Conservation (phyloP, 2,797 vertebrate species). For the Platalea minor region DNA sequence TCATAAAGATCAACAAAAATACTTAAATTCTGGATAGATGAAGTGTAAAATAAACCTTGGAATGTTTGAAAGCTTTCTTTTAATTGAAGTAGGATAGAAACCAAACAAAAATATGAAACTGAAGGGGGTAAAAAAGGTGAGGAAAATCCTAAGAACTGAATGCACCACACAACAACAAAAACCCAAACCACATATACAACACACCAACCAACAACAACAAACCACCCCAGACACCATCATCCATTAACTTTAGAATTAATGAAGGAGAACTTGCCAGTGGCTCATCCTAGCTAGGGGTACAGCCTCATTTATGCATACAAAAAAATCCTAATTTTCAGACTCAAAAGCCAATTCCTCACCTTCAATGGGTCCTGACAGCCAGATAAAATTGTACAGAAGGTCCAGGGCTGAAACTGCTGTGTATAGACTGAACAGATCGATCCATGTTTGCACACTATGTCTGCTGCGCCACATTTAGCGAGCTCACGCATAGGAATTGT, state of each 20-base stretch:
- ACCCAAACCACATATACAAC: neutral
- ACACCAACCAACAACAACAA: neutral
- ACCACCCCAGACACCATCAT: neutral
- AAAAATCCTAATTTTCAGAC: neutral
- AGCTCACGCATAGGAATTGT: neutral
- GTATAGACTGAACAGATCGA: neutral
- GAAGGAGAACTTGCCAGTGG: neutral
- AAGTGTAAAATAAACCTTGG: neutral
- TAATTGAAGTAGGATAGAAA: neutral
- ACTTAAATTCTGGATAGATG: neutral
- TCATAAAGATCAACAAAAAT: neutral
- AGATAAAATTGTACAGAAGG: neutral
- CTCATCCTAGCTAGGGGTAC: neutral
- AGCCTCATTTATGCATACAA: neutral
- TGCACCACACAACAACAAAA: neutral
- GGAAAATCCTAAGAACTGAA: neutral
- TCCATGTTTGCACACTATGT: neutral
- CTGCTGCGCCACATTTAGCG: too few relatives aligned
- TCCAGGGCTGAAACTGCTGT: neutral
- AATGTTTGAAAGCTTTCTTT: neutral
- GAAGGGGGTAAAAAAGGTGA: neutral
- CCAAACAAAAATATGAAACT: neutral
- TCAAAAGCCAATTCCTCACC: neutral
- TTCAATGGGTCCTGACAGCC: neutral
- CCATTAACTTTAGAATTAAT: neutral